These are phyloP conservation scores for Riptortus pedestris DNA, from an alignment of 1,140 invertebrate species.

Conservation along the genomic window DNA sequence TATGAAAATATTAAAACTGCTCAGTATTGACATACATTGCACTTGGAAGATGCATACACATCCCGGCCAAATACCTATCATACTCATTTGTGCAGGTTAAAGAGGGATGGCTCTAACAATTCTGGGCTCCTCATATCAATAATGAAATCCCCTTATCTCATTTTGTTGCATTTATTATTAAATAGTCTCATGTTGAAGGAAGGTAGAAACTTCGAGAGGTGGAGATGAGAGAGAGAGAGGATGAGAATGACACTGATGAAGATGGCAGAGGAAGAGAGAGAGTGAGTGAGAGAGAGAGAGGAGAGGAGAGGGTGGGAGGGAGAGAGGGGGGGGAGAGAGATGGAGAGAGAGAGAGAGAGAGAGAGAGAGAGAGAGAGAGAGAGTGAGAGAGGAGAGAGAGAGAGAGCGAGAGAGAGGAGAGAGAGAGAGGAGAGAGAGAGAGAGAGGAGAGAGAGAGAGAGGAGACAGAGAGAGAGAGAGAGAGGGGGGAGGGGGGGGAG, in stretches of 20 bases:
- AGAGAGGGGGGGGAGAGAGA: neutral
- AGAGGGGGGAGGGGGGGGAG: too few species aligned
- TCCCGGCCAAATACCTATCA: too few species aligned
- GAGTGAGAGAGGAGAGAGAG: neutral
- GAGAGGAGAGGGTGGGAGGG: too few species aligned
- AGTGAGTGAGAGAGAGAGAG: neutral
- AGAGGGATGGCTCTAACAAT: too few species aligned
- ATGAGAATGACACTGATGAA: neutral
- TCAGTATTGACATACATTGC: too few species aligned
- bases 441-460: neutral
- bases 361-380: conserved; percentile 4
- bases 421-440: conserved; percentile 1
- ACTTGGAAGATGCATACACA: too few species aligned
- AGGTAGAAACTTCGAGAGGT: neutral
- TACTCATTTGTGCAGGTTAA: too few species aligned
- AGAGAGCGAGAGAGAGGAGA: neutral
- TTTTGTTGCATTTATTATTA: too few species aligned
- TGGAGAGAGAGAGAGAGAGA: neutral
- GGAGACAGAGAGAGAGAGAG: neutral
- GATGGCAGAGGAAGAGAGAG: neutral
- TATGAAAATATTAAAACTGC: too few species aligned
- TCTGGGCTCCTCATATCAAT: too few species aligned
- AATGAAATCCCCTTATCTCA: too few species aligned
- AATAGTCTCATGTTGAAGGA: neutral
- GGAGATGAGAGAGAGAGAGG: neutral